Evolutionary conservation across 1,140 invertebrate species (phyloP).

Genomic region (Papilio polytes): DNA sequence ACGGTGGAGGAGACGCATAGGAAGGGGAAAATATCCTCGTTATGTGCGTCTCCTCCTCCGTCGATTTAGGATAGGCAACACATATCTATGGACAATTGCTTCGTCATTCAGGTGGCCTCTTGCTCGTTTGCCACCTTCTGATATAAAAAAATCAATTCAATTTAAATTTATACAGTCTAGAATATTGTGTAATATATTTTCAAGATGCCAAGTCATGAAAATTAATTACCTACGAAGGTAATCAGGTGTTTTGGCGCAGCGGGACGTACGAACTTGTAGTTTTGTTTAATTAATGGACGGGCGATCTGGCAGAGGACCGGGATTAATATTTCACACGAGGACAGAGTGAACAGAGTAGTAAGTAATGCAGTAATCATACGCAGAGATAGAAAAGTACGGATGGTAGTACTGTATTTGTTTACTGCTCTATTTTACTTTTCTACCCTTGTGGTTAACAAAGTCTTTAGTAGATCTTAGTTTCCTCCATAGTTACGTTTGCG

Average conservation of each 20-base stretch:
- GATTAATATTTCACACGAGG: not conserved
- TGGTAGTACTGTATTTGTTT: not conserved
- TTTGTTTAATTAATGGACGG: slow-evolving; percentile 36
- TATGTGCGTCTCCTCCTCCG: no score
- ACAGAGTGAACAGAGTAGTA: not conserved
- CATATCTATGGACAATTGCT: no score
- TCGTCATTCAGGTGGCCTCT: no score
- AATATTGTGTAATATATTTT: not conserved
- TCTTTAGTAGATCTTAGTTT: not conserved
- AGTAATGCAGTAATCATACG: no score
- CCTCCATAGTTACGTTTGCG: not conserved
- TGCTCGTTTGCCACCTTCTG: no score
- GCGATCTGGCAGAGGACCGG: not conserved
- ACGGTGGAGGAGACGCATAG: no score
- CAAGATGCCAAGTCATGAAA: slow-evolving; percentile 36
- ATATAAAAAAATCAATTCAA: no score
- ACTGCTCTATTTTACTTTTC: not conserved
- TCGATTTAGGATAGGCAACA: no score
- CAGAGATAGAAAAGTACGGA: no score
- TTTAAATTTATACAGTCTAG: no score
- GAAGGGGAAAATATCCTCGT: no score
- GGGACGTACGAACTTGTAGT: not conserved
- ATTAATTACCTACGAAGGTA: slow-evolving; percentile 53
- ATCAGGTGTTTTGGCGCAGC: slow-evolving; percentile 49
- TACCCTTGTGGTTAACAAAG: not conserved